phyloP scores from a whole-genome alignment of 2,113 vertebrate species.

The Protomyctophum bolini region DNA sequence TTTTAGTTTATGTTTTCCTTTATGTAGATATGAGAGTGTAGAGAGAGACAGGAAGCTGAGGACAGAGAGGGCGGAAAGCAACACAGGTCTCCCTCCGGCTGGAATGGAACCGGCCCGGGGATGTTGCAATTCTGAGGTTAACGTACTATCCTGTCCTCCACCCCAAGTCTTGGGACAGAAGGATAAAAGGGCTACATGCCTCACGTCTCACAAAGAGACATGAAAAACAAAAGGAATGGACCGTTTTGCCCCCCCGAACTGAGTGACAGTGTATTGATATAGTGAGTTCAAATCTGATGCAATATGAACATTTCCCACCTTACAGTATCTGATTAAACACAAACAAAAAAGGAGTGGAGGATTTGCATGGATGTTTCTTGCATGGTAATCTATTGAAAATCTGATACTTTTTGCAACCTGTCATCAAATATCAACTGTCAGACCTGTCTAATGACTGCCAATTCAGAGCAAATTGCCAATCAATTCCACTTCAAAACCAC shows the following conservation, averaged over 20 bases:
- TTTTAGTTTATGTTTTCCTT: background rate
- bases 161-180: background rate
- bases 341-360: slow-evolving; percentile 32
- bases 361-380: slow-evolving; percentile 71
- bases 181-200: too few relatives aligned
- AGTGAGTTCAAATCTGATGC: slow-evolving; percentile 9
- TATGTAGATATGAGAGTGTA: too few relatives aligned
- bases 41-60: too few relatives aligned
- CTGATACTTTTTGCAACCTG: slow-evolving; percentile 24
- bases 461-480: background rate
- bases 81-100: too few relatives aligned
- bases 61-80: slow-evolving; percentile 1
- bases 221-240: background rate
- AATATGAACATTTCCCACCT: slow-evolving; percentile 13
- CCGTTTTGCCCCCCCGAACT: slow-evolving; percentile 18
- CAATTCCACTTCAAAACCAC: background rate
- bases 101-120: too few relatives aligned
- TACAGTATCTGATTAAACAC: slow-evolving; percentile 34
- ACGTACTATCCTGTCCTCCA: too few relatives aligned
- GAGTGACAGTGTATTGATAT: slow-evolving; percentile 16
- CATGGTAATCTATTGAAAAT: slow-evolving; percentile 58
- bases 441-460: background rate
- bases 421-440: slow-evolving; percentile 3
- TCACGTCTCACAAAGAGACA: background rate
- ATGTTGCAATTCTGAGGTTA: too few relatives aligned